Evolutionary conservation across 2,888 invertebrate species (phyloP).

Genomic region (Helicoverpa assulta): DNA sequence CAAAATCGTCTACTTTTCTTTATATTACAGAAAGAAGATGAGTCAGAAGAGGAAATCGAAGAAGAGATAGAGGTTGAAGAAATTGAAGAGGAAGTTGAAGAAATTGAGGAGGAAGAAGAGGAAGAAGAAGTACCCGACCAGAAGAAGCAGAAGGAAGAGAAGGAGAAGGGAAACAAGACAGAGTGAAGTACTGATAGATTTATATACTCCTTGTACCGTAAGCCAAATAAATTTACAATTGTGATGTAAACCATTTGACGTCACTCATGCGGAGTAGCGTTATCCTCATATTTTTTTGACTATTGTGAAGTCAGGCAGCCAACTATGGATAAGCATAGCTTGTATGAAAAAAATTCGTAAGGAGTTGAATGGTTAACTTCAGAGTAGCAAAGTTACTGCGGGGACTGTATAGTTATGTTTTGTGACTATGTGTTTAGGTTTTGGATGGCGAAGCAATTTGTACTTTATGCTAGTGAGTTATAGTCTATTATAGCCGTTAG

Average conservation of each 20-base stretch:
- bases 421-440: conserved; percentile 30
- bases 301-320: too few species aligned
- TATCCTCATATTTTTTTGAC: too few species aligned
- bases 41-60: conserved; percentile 83
- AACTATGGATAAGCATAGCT: too few species aligned
- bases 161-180: conserved; percentile 55
- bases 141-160: conserved; percentile 39
- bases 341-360: too few species aligned
- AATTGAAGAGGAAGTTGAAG: conserved; percentile 82
- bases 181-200: conserved; percentile 69
- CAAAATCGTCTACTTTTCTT: neutral
- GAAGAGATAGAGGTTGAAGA: conserved; percentile 85
- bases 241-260: too few species aligned
- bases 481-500: neutral
- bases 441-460: neutral
- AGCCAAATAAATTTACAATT: too few species aligned
- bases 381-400: too few species aligned
- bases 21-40: conserved; percentile 79
- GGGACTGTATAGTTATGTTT: conserved; percentile 6
- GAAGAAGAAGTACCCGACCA: conserved; percentile 43
- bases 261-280: too few species aligned
- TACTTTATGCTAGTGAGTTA: neutral
- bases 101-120: conserved; percentile 76
- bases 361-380: too few species aligned
- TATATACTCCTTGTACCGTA: conserved; percentile 17